Base-by-base conservation (phyloP, 2,113 vertebrate species). In the Microcebus lehilahytsara region DNA sequence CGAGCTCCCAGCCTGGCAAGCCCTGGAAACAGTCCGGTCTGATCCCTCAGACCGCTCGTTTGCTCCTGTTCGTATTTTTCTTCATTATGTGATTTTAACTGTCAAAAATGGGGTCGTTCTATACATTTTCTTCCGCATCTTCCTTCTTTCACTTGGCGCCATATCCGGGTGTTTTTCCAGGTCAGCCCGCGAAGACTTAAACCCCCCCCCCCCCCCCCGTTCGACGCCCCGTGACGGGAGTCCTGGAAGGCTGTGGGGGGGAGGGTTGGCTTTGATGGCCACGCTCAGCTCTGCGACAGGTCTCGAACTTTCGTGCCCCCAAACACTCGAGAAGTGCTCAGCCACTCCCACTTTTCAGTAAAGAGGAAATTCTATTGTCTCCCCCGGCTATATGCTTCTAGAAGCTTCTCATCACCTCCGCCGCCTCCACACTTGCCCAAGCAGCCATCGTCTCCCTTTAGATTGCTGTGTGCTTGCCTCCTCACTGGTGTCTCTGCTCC, bases 391-490 rank as follows among this genome's bases (percentile, higher is more conserved):
- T 66, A 16, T 1, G 6, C 4, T 3, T 37, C 79, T 3, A 23
- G 72, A 80, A 58, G 62, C 37, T 37, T 37, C 46, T 71, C 0
- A 0, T 56, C 77, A 9, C 86, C 27, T 23, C 75, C 27, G 0
- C 16, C 9, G 27, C 9, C 58, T 2, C 11, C 6, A 5, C n/a
- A 16, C 60, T n/a, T 16, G 60, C 4, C 69, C 32, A 1, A 0
- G 3, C 0, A 13, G 25, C 34, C 23, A 2, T 6, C 1, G 5
- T 11, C 62, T 53, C n/a, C 83, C 53, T 84, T 81, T 17, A 30
- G n/a, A 7, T 49, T 34, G 0, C 37, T 51, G 49, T 11, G 25
- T 2, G 5, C 34, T 0, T 20, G 27, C 58, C 30, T 75, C 49
- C 9, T 34, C 25, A 30, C 13, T 5, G 25, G 5, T 6, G 32